Conservation (phyloP, 2,888 invertebrate species). For the Rhogogaster chlorosoma region DNA sequence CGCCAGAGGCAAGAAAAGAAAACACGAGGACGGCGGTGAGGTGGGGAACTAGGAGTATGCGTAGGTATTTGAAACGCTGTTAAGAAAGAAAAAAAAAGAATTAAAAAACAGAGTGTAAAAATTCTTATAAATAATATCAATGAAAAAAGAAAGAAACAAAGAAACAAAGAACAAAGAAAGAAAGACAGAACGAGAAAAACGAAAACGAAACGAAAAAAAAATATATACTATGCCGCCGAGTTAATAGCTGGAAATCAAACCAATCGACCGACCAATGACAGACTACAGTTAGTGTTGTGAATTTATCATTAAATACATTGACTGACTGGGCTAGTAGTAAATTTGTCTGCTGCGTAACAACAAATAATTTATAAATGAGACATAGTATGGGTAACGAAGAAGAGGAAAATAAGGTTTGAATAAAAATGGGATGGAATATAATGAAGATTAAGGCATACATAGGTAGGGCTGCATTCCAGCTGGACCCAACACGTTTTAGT, state of each 20-base stretch:
- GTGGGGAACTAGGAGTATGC: constrained; percentile 71
- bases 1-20: constrained; percentile 86
- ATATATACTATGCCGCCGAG: constrained; percentile 71
- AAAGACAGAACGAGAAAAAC: not conserved
- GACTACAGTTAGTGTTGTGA: constrained; percentile 73
- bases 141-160: not conserved
- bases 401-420: constrained; percentile 43
- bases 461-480: constrained; percentile 76
- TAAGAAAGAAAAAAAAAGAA: not conserved
- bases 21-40: constrained; percentile 83
- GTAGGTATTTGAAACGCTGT: constrained; percentile 3
- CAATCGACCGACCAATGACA: constrained; percentile 76
- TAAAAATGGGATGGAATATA: constrained; percentile 54
- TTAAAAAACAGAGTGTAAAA: constrained; percentile 71
- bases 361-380: constrained; percentile 19
- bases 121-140: constrained; percentile 72
- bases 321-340: constrained; percentile 24
- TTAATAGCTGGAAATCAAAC: constrained; percentile 76
- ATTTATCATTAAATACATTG: constrained; percentile 67
- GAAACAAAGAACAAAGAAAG: not conserved
- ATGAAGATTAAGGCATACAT: constrained; percentile 60
- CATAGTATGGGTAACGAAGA: not conserved
- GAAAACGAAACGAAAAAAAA: constrained; percentile 63
- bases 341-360: constrained; percentile 26
- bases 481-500: constrained; percentile 77